Percentiles rank a stretch among this genome's conserved stretches.
Conservation (phyloP, 2,113 vertebrate genomes). For the Tamias sibiricus region DNA sequence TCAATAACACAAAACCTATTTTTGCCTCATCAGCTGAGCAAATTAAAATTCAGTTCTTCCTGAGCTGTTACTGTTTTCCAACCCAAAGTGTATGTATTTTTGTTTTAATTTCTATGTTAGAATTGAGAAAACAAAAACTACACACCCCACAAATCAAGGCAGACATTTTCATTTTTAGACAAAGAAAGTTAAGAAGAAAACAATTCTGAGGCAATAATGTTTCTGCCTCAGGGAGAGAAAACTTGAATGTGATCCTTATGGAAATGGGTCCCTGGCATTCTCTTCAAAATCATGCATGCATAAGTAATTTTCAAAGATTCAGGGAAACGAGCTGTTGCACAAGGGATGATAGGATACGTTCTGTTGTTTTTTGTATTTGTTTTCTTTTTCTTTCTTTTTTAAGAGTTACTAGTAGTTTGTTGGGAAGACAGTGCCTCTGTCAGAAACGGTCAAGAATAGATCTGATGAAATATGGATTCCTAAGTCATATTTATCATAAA, state of each 20-base stretch:
- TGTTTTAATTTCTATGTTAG: slow-evolving; percentile 46
- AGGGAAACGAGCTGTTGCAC: slow-evolving; percentile 43
- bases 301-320: slow-evolving; percentile 67
- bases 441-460: neutral
- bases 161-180: slow-evolving; percentile 46
- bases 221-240: slow-evolving; percentile 60
- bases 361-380: neutral
- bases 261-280: slow-evolving; percentile 33
- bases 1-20: neutral
- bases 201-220: slow-evolving; percentile 6
- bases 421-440: neutral
- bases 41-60: slow-evolving; percentile 54
- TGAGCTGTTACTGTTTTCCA: slow-evolving; percentile 11
- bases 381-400: slow-evolving; percentile 55
- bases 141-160: slow-evolving; percentile 38
- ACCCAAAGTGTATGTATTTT: slow-evolving; percentile 14
- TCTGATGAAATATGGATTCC: neutral
- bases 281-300: slow-evolving; percentile 61
- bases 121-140: slow-evolving; percentile 49
- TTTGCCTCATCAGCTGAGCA: neutral
- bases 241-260: slow-evolving; percentile 65
- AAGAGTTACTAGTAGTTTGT: neutral
- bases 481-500: slow-evolving; percentile 20
- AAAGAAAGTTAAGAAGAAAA: slow-evolving; percentile 46
- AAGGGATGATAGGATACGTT: slow-evolving; percentile 11